Evolutionary conservation across 2,888 invertebrate genomes (phyloP).

Genomic region (Tenthredo scrophulariae): DNA sequence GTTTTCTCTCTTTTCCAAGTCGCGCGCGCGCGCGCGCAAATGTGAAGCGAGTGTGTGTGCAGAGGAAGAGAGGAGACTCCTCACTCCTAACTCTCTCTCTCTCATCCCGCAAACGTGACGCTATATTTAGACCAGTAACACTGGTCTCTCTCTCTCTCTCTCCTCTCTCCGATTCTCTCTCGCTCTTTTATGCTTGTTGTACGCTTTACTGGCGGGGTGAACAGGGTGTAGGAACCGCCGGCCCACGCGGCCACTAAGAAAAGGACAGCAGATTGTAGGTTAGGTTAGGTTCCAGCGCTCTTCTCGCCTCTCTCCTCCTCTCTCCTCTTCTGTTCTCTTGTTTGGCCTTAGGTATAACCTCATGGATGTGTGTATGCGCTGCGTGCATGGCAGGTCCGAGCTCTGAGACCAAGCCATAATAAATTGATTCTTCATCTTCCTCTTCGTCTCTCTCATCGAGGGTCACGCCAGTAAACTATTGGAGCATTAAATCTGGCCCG

Average conservation of each 20-base stretch:
- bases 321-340: slow-evolving; percentile 56
- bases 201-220: background rate
- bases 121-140: slow-evolving; percentile 77
- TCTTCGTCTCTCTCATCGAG: slow-evolving; percentile 55
- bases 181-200: slow-evolving; percentile 2
- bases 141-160: slow-evolving; percentile 62
- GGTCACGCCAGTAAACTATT: slow-evolving; percentile 55
- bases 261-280: background rate
- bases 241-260: slow-evolving; percentile 24
- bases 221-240: slow-evolving; percentile 9
- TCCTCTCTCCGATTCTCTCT: slow-evolving; percentile 52
- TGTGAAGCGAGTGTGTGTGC: background rate
- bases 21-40: slow-evolving; percentile 26
- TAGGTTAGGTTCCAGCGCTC: slow-evolving; percentile 50
- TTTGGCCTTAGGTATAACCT: slow-evolving; percentile 32
- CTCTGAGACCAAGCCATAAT: slow-evolving; percentile 3
- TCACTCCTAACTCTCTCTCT: slow-evolving; percentile 65
- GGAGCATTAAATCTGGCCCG: slow-evolving; percentile 61
- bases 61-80: background rate
- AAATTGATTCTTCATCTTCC: slow-evolving; percentile 41
- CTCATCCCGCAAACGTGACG: slow-evolving; percentile 75
- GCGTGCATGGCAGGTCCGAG: slow-evolving; percentile 15
- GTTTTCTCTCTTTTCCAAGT: background rate
- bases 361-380: slow-evolving; percentile 4
- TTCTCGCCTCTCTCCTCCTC: slow-evolving; percentile 54